A percentile compares a stretch with the other conserved stretches of the same genome.
Conservation (phyloP, 2,888 invertebrate genomes). For the Platycheirus albimanus region DNA sequence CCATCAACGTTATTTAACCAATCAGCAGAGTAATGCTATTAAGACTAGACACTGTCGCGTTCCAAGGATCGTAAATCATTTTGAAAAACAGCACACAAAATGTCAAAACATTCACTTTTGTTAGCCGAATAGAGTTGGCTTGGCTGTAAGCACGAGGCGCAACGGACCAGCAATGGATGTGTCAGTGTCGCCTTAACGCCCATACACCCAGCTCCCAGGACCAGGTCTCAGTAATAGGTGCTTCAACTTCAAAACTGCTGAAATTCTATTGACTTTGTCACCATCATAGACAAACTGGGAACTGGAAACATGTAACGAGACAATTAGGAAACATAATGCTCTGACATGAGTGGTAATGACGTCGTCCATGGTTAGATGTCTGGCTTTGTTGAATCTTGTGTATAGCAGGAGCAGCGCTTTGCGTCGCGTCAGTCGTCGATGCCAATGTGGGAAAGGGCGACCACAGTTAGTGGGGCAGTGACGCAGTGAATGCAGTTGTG, state of each 20-base stretch:
- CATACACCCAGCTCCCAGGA: conserved; percentile 26
- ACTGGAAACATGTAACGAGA: conserved; percentile 68
- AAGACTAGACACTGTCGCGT: conserved; percentile 47
- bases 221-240: conserved; percentile 1
- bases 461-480: conserved; percentile 36
- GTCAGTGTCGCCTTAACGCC: conserved; percentile 55
- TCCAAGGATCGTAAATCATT: conserved; percentile 61
- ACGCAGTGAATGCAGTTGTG: too few species aligned
- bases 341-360: conserved; percentile 72
- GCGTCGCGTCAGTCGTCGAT: background rate
- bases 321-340: conserved; percentile 73
- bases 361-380: conserved; percentile 54
- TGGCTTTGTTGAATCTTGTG: conserved; percentile 29
- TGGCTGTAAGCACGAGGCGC: too few species aligned
- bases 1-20: conserved; percentile 6
- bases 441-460: conserved; percentile 56
- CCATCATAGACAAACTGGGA: conserved; percentile 58
- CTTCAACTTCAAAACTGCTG: conserved; percentile 15
- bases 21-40: conserved; percentile 34
- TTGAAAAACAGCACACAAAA: conserved; percentile 59
- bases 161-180: conserved; percentile 15
- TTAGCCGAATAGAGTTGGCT: conserved; percentile 6
- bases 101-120: conserved; percentile 72
- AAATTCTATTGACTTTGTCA: conserved; percentile 69
- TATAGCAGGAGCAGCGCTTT: background rate